These are phyloP conservation scores for Gymnothorax javanicus DNA, from an alignment of 2,797 vertebrate genomes.

Conservation along the genomic window DNA sequence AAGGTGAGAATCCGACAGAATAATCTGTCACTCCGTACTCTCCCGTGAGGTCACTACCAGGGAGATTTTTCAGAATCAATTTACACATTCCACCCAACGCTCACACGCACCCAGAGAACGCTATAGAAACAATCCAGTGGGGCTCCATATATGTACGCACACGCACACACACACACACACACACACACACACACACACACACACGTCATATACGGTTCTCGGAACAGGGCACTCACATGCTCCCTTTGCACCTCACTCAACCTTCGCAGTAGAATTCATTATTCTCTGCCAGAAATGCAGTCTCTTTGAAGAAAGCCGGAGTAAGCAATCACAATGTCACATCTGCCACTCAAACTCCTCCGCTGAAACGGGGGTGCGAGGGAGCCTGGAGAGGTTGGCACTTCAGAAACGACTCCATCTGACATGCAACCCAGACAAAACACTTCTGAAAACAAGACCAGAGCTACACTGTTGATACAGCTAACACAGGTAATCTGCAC, in stretches of 20 bases:
- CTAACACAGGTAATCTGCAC: background rate
- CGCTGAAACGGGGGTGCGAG: constrained; percentile 58
- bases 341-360: constrained; percentile 18
- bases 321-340: constrained; percentile 36
- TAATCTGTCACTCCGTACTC: background rate
- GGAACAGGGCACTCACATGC: constrained; percentile 46
- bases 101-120: background rate
- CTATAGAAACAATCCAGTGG: constrained; percentile 4
- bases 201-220: background rate
- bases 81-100: constrained; percentile 40
- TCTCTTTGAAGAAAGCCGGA: constrained; percentile 41
- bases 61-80: constrained; percentile 41
- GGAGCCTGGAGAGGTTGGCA: constrained; percentile 23
- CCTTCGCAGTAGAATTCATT: constrained; percentile 11
- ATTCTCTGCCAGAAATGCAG: background rate
- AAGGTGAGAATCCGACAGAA: constrained; percentile 47
- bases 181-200: constrained; percentile 18
- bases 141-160: background rate
- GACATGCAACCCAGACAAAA: background rate
- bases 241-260: constrained; percentile 44
- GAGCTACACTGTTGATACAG: background rate
- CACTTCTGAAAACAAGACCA: constrained; percentile 6
- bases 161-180: constrained; percentile 2
- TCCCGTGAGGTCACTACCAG: constrained; percentile 8
- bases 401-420: background rate